Percentiles rank a stretch among this genome's conserved stretches.
Conservation (phyloP, 2,888 invertebrate genomes). For the Caenorhabditis sp. region DNA sequence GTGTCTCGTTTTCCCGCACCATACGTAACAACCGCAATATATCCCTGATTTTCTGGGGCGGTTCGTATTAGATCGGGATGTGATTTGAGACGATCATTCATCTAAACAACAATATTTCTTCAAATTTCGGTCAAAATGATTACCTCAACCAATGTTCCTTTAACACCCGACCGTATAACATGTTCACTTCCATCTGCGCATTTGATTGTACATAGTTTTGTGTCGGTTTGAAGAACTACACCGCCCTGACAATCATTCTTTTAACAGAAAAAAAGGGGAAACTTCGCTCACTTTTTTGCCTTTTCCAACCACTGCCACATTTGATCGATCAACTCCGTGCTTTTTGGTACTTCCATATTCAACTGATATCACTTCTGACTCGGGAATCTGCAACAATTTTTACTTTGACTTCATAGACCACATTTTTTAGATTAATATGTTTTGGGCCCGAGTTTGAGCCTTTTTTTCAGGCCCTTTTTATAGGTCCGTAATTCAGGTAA, state of each 20-base stretch:
- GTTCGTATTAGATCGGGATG: slow-evolving; percentile 54
- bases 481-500: too few relatives aligned
- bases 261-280: neutral
- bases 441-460: too few relatives aligned
- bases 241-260: slow-evolving; percentile 40
- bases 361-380: slow-evolving; percentile 46
- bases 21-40: slow-evolving; percentile 53
- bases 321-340: slow-evolving; percentile 44
- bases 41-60: slow-evolving; percentile 56
- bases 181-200: slow-evolving; percentile 49
- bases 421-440: neutral
- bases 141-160: slow-evolving; percentile 45
- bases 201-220: slow-evolving; percentile 48
- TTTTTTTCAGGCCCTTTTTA: too few relatives aligned
- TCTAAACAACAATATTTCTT: neutral
- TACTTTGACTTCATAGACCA: too few relatives aligned
- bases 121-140: too few relatives aligned
- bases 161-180: slow-evolving; percentile 49
- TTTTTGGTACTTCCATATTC: slow-evolving; percentile 51
- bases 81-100: slow-evolving; percentile 50
- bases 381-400: slow-evolving; percentile 34
- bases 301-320: slow-evolving; percentile 48
- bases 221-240: slow-evolving; percentile 50
- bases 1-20: slow-evolving; percentile 51
- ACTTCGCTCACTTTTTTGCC: slow-evolving; percentile 45